phyloP scores from a whole-genome alignment of 1,140 invertebrate species.

The Temnothorax longispinosus region DNA sequence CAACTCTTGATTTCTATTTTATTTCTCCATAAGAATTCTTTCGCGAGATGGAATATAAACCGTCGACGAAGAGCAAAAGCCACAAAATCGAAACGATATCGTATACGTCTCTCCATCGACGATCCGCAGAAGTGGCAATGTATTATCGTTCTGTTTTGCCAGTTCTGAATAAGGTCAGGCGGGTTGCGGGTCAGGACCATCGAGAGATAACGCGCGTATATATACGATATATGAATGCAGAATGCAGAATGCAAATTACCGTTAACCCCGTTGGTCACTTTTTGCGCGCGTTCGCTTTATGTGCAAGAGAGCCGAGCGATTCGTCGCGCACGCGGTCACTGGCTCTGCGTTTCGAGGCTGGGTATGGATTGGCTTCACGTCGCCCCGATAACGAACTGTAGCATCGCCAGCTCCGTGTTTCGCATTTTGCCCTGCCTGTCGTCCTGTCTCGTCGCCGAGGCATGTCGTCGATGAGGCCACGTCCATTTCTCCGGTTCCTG shows the following conservation, averaged over 20 bases:
- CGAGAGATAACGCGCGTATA: constrained; percentile 40
- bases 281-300: constrained; percentile 66
- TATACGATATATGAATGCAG: constrained; percentile 41
- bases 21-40: neutral
- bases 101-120: constrained; percentile 18
- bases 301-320: constrained; percentile 53
- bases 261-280: constrained; percentile 72
- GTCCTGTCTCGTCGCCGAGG: neutral
- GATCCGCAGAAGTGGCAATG: neutral
- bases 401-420: constrained; percentile 58
- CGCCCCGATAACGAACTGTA: constrained; percentile 71
- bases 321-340: constrained; percentile 29
- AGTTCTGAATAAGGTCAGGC: neutral
- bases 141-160: constrained; percentile 25
- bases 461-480: neutral
- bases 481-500: constrained; percentile 19
- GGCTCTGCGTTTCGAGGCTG: constrained; percentile 28
- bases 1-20: neutral
- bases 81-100: neutral
- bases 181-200: neutral
- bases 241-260: constrained; percentile 76
- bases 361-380: constrained; percentile 68
- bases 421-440: constrained; percentile 58
- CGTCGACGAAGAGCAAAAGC: neutral
- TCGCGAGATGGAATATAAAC: neutral